These are phyloP conservation scores for Brachyhypopomus occidentalis DNA, from an alignment of 2,113 vertebrate genomes.

Conservation along the genomic window DNA sequence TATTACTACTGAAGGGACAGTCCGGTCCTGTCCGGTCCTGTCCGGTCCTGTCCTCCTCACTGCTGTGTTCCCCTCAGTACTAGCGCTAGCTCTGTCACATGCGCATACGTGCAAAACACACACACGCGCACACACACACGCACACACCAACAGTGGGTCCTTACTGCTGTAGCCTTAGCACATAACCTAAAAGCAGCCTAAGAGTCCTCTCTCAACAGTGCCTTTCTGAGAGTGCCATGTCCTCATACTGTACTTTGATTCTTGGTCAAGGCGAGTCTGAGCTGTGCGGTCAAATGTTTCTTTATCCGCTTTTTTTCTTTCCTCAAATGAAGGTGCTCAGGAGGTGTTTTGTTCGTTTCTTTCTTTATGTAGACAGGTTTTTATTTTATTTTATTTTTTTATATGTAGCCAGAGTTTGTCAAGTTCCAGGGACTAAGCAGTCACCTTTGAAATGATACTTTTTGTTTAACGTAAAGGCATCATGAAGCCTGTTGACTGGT, in stretches of 20 bases:
- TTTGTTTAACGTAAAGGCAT: not conserved
- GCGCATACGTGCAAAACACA: slow-evolving; percentile 32
- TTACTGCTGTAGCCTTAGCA: slow-evolving; percentile 74
- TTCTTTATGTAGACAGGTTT: not conserved
- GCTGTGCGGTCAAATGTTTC: slow-evolving; percentile 62
- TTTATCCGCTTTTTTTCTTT: slow-evolving; percentile 66
- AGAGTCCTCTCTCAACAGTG: slow-evolving; percentile 68
- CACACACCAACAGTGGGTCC: slow-evolving; percentile 76
- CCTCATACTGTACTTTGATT: slow-evolving; percentile 54
- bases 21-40: slow-evolving; percentile 8
- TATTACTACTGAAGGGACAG: slow-evolving; percentile 70
- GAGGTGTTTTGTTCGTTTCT: not conserved
- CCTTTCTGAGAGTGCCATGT: slow-evolving; percentile 65
- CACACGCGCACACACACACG: slow-evolving; percentile 49
- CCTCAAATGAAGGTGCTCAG: slow-evolving; percentile 20
- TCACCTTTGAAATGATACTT: not conserved
- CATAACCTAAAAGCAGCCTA: slow-evolving; percentile 70
- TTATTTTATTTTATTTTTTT: too few species aligned
- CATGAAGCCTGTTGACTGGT: not conserved
- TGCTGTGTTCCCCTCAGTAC: slow-evolving; percentile 59
- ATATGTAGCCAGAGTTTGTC: slow-evolving; percentile 1
- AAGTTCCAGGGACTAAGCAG: not conserved
- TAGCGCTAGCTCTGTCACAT: slow-evolving; percentile 45
- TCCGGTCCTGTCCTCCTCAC: slow-evolving; percentile 48
- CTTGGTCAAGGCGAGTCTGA: slow-evolving; percentile 57